A percentile compares a stretch with the other conserved stretches of the same genome.
Evolutionary conservation across 2,113 vertebrate species (phyloP).

Genomic region (Crotalus horridus): DNA sequence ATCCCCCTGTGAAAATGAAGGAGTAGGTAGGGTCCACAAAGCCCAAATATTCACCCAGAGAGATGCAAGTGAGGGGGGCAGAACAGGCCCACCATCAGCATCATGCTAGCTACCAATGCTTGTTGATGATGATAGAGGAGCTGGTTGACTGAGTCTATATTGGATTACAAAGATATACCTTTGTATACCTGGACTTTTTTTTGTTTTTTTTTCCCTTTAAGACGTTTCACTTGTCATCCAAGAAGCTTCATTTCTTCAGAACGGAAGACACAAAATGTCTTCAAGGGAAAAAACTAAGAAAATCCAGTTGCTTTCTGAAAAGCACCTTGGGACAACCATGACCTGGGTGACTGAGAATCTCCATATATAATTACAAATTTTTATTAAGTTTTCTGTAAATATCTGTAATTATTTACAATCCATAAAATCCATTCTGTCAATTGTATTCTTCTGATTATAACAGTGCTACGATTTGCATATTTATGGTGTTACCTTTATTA

Average conservation of each 20-base stretch:
- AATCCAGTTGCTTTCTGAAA: neutral
- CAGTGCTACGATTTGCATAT: neutral
- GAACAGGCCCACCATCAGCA: neutral
- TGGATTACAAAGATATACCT: neutral
- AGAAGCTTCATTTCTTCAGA: neutral
- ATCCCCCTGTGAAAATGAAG: neutral
- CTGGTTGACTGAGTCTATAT: neutral
- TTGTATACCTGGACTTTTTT: neutral
- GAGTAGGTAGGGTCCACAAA: neutral
- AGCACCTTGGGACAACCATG: neutral
- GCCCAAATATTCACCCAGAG: neutral
- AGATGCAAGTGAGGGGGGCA: neutral
- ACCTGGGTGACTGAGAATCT: neutral
- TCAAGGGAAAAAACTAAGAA: neutral
- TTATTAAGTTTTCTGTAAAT: neutral
- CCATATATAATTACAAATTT: neutral
- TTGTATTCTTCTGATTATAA: neutral
- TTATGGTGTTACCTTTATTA: neutral
- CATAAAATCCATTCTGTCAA: neutral
- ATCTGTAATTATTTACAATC: neutral
- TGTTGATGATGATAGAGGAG: neutral
- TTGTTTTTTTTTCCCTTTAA: neutral
- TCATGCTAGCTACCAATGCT: neutral
- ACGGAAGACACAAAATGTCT: neutral
- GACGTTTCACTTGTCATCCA: neutral